These are phyloP conservation scores for Sceloporus undulatus DNA, from an alignment of 2,113 vertebrate species.

Conservation along the genomic window DNA sequence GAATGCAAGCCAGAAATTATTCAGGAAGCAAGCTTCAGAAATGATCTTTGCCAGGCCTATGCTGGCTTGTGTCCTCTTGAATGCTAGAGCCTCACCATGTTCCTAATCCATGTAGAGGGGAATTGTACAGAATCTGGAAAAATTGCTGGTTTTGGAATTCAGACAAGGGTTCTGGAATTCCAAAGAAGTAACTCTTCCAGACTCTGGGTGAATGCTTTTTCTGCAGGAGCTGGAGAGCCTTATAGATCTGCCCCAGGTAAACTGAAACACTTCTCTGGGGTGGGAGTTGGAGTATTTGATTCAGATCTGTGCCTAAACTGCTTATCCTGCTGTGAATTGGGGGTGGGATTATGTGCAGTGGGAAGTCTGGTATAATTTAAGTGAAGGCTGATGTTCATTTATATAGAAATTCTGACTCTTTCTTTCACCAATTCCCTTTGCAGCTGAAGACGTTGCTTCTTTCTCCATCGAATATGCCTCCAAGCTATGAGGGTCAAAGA, in stretches of 20 bases:
- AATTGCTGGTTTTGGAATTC: background rate
- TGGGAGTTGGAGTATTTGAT: background rate
- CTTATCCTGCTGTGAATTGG: background rate
- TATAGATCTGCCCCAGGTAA: too few species aligned
- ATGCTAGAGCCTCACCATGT: background rate
- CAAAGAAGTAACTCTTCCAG: background rate
- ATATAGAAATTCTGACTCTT: constrained; percentile 55
- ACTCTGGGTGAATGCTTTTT: background rate
- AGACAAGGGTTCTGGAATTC: background rate
- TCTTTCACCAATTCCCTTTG: constrained; percentile 63
- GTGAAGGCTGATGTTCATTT: background rate
- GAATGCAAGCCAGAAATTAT: background rate
- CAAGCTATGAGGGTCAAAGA: constrained; percentile 83
- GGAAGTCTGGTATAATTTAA: background rate
- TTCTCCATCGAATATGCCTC: constrained; percentile 86
- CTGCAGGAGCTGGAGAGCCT: too few species aligned
- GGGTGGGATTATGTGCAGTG: background rate
- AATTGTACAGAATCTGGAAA: background rate
- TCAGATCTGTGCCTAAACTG: background rate
- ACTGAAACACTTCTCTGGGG: background rate
- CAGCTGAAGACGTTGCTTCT: constrained; percentile 94
- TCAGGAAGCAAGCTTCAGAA: background rate
- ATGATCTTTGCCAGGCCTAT: background rate
- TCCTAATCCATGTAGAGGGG: background rate
- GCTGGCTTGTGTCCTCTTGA: background rate